phyloP scores from a whole-genome alignment of 2,113 vertebrate genomes.

The human region GRCh38 chr4:133602001-133602500 shows the following conservation, averaged over 20 bases:
- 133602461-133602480: not conserved
- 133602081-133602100: not conserved
- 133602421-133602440: not conserved
- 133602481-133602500: conserved; percentile 27
- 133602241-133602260: not conserved
- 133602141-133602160: not conserved
- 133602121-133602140: not conserved
- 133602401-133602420: not conserved
- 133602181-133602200: not conserved
- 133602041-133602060: not conserved
- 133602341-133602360: not conserved
- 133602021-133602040: not conserved
- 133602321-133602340: not conserved
- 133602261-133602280: not conserved
- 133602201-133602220: not conserved
- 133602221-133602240: not conserved
- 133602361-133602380: not conserved
- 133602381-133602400: not conserved
- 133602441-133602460: not conserved
- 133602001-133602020: not conserved
- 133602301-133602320: not conserved
- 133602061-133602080: not conserved
- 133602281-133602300: not conserved
- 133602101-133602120: not conserved
- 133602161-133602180: not conserved